Conservation (phyloP, 1,140 invertebrate species). For the Drosophila malerkotliana region DNA sequence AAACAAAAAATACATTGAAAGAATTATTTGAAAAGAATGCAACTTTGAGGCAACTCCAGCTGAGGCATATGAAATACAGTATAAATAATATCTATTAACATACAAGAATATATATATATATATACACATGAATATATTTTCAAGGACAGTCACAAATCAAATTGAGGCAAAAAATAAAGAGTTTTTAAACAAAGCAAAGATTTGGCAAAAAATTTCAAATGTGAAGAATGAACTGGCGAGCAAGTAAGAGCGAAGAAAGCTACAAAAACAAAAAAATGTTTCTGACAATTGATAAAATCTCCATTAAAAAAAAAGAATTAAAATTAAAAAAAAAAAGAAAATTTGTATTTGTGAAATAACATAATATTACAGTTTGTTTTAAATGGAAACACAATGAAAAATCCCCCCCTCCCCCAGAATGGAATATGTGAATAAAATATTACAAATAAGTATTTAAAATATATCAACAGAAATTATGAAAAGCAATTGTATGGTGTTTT, state of each 20-base stretch:
- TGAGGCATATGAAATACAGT: slow-evolving; percentile 48
- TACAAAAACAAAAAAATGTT: slow-evolving; percentile 13
- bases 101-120: slow-evolving; percentile 31
- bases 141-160: slow-evolving; percentile 49
- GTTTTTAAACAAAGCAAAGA: slow-evolving; percentile 40
- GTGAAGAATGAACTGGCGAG: slow-evolving; percentile 10
- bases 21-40: slow-evolving; percentile 14
- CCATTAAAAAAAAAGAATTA: slow-evolving; percentile 33
- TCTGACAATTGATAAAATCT: slow-evolving; percentile 39
- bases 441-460: slow-evolving; percentile 81
- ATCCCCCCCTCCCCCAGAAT: slow-evolving; percentile 43
- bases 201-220: slow-evolving; percentile 24
- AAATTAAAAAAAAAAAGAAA: slow-evolving; percentile 25
- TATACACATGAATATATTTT: slow-evolving; percentile 52
- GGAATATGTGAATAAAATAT: slow-evolving; percentile 80
- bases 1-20: slow-evolving; percentile 9
- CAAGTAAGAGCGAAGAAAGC: background rate
- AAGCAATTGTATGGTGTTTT: slow-evolving; percentile 24
- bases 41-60: slow-evolving; percentile 43
- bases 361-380: slow-evolving; percentile 78
- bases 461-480: slow-evolving; percentile 74
- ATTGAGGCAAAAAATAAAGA: slow-evolving; percentile 26
- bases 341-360: slow-evolving; percentile 76
- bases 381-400: slow-evolving; percentile 43
- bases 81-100: slow-evolving; percentile 49